Conservation (phyloP, 2,797 vertebrate genomes). For the Rachycentron canadum region DNA sequence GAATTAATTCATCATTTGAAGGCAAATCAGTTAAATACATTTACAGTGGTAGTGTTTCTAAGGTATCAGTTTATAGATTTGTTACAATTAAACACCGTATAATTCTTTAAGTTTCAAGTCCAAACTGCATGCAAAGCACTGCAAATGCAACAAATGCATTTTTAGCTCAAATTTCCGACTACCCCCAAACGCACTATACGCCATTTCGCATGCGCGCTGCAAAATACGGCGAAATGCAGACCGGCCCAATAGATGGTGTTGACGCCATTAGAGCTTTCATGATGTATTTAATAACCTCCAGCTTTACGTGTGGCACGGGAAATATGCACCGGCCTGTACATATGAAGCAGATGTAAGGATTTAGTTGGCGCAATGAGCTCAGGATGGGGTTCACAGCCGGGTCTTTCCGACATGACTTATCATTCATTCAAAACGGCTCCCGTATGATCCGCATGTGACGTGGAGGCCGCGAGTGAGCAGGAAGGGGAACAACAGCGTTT, state of each 20-base stretch:
- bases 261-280: constrained; percentile 77
- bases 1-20: background rate
- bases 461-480: constrained; percentile 55
- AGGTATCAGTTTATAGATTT: background rate
- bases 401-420: constrained; percentile 37
- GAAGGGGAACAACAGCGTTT: constrained; percentile 5
- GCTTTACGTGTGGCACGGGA: background rate
- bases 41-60: fast-evolving
- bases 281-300: constrained; percentile 1
- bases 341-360: fast-evolving
- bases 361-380: background rate
- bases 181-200: constrained; percentile 44
- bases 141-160: background rate
- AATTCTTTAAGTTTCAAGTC: fast-evolving
- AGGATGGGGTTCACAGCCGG: background rate
- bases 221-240: constrained; percentile 33
- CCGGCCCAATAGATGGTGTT: constrained; percentile 41
- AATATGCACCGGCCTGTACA: background rate
- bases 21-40: fast-evolving
- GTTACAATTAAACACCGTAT: background rate
- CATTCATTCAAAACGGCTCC: constrained; percentile 69
- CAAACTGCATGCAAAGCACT: no score
- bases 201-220: constrained; percentile 81
- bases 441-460: constrained; percentile 62
- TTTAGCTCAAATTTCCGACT: constrained; percentile 5